Evolutionary conservation across 2,113 vertebrate species (phyloP).

Genomic region (Cottus gobio): DNA sequence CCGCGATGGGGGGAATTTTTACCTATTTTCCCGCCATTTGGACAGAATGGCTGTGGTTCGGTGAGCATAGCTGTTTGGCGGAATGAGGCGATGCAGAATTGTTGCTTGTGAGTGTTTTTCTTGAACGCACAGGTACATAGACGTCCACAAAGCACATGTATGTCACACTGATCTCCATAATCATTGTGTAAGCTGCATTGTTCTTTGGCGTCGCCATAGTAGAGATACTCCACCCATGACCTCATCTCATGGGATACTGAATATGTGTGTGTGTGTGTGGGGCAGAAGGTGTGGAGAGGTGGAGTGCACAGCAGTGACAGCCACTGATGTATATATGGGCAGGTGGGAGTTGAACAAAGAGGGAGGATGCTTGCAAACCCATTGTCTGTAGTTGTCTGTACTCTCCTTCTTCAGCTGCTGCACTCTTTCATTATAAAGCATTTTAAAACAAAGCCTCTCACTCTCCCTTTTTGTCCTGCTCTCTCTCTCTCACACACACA

Average conservation of each 20-base stretch:
- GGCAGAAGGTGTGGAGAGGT: constrained; percentile 31
- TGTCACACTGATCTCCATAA: constrained; percentile 1
- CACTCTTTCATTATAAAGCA: constrained; percentile 46
- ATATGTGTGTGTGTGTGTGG: constrained; percentile 18
- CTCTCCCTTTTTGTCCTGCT: constrained; percentile 22
- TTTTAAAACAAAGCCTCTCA: constrained; percentile 51
- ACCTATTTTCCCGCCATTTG: not conserved
- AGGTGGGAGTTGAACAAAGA: constrained; percentile 63
- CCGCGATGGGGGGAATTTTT: not conserved
- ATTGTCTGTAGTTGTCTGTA: constrained; percentile 41
- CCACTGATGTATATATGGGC: constrained; percentile 59
- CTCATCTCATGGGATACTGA: constrained; percentile 46
- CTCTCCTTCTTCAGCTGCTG: constrained; percentile 51
- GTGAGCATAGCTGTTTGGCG: constrained; percentile 1
- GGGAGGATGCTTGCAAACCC: constrained; percentile 34
- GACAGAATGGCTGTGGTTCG: not conserved
- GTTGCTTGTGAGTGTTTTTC: not conserved
- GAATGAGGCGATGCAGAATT: not conserved
- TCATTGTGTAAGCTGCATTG: constrained; percentile 26
- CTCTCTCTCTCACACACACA: not conserved
- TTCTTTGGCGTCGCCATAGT: constrained; percentile 15
- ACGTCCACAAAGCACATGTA: not conserved
- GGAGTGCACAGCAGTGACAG: constrained; percentile 45
- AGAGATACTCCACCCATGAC: constrained; percentile 45
- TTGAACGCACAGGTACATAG: not conserved